A percentile compares a stretch with the other conserved stretches of the same genome.
Evolutionary conservation across 2,113 vertebrate species (phyloP).

Genomic region (Albula goreensis): DNA sequence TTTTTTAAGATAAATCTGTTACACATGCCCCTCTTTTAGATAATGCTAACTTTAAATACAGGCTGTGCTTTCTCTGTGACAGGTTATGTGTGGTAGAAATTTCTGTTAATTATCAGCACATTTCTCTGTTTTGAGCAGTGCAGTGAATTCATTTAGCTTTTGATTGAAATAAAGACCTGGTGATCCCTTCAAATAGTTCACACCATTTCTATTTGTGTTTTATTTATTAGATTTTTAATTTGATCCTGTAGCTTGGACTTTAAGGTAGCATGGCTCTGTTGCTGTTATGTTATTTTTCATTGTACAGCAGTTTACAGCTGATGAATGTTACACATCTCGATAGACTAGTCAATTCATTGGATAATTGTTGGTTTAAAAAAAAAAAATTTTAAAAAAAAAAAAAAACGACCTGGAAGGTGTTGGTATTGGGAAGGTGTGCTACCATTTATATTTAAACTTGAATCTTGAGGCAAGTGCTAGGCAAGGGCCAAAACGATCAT

Average conservation of each 20-base stretch:
- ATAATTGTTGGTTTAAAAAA: slow-evolving; percentile 75
- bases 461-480: slow-evolving; percentile 24
- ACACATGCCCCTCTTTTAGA: not conserved
- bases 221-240: slow-evolving; percentile 68
- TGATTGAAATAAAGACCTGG: slow-evolving; percentile 60
- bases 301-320: slow-evolving; percentile 79
- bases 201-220: slow-evolving; percentile 51
- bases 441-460: slow-evolving; percentile 24
- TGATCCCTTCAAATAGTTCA: slow-evolving; percentile 52
- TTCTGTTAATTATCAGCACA: not conserved
- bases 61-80: not conserved
- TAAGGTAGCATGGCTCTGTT: slow-evolving; percentile 93
- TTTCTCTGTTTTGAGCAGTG: not conserved
- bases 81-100: not conserved
- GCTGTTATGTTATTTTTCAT: slow-evolving; percentile 73
- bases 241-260: slow-evolving; percentile 86
- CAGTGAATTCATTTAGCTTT: slow-evolving; percentile 38
- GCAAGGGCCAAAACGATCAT: slow-evolving; percentile 2
- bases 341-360: slow-evolving; percentile 84
- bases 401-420: slow-evolving; percentile 84
- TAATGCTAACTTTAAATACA: not conserved
- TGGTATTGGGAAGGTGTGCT: slow-evolving; percentile 25
- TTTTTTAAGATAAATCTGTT: not conserved
- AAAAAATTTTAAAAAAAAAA: slow-evolving; percentile 36
- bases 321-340: slow-evolving; percentile 85